Base-by-base conservation (phyloP, 2,888 invertebrate genomes). In the Spisula solida region DNA sequence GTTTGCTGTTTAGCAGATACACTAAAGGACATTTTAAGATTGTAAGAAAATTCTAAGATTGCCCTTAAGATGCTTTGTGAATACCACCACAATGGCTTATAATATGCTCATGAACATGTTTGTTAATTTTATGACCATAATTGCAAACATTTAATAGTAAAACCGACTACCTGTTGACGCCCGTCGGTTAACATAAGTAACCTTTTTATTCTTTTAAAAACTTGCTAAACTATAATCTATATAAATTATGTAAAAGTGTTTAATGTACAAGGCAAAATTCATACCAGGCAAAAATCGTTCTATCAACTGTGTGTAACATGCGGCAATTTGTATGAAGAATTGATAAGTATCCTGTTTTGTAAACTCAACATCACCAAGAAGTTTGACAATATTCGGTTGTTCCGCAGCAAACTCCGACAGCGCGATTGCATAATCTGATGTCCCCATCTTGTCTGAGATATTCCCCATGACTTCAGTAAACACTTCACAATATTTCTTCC, bases 251-350 rank as follows among this genome's bases (percentile, higher is more conserved):
- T 78, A 34, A 29, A 20, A 5, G 20, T 66, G 60, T n/a, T 41
- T n/a, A 41, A 20, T 75, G 29, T 85, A 92, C 92, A 82, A 83
- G 85, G 75, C 85, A 92, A 78, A 66, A 88, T 90, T 25, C 56
- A n/a, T n/a, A 92, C 92, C 85, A 83, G 85, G 75, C 85, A 92
- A 78, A 66, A 88, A 91, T 25, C 56, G 81, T 31, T 92, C 90
- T 48, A 92, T 88, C 1, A 92, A 47, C 12, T 70, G 31, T 5
- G 91, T 88, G n/a, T 89, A 90, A 18, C 83, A 85, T 47, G 83
- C 75, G 0, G 88, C 92, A 41, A 92, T 89, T n/a, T 87, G 81
- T 25, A 92, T 89, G 56, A 91, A 92, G 91, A 92, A 89, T 20
- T 82, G 85, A 79, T 89, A 92, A 0, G 91, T 90, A 34, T 92